Percentiles rank a stretch among this genome's conserved stretches.
Evolutionary conservation across 2,888 invertebrate genomes (phyloP).

Genomic region (Drosophila demipolita): DNA sequence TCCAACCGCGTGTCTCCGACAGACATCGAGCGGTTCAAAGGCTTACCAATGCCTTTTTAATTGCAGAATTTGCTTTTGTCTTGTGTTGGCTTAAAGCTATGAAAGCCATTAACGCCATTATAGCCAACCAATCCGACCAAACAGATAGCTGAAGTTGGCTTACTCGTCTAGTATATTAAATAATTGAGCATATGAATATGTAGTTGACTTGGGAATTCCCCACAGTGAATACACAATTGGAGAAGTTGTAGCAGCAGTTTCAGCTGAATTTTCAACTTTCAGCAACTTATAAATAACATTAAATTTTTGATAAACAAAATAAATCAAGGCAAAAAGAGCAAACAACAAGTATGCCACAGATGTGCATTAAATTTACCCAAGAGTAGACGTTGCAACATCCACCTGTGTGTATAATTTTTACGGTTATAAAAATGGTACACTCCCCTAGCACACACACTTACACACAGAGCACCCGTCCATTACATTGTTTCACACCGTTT

Average conservation of each 20-base stretch:
- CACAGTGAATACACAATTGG: neutral
- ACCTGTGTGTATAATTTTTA: constrained; percentile 55
- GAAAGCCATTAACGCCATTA: constrained; percentile 24
- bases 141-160: constrained; percentile 28
- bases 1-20: constrained; percentile 62
- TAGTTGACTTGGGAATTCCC: constrained; percentile 61
- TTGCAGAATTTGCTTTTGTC: constrained; percentile 44
- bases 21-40: constrained; percentile 68
- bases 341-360: constrained; percentile 28
- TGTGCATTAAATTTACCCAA: constrained; percentile 60
- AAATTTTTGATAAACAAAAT: constrained; percentile 75
- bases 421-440: constrained; percentile 13
- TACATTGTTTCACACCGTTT: constrained; percentile 69
- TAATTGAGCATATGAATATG: constrained; percentile 72
- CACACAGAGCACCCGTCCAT: neutral
- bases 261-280: constrained; percentile 58
- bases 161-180: constrained; percentile 60
- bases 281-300: constrained; percentile 72
- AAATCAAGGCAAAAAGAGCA: constrained; percentile 54
- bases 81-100: constrained; percentile 54
- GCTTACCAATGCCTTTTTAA: constrained; percentile 67
- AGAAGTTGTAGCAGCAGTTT: constrained; percentile 3
- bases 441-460: neutral
- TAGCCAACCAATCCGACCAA: constrained; percentile 16
- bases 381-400: constrained; percentile 37